Evolutionary conservation across 2,113 vertebrate species (phyloP), one percentile per base, ranked within the genome.

Genomic region (Narcine bancroftii): DNA sequence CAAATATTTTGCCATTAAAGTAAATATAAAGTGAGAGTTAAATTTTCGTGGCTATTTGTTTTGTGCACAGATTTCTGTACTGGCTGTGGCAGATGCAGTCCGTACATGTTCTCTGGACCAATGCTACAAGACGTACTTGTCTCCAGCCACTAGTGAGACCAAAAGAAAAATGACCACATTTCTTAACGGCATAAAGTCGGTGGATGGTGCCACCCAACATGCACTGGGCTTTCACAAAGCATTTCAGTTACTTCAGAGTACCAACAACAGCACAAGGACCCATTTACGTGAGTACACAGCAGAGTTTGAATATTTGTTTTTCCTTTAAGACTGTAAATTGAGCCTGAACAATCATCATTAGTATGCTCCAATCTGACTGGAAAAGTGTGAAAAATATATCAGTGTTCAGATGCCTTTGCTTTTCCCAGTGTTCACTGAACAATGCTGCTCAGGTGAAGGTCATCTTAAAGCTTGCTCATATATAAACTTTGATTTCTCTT

Each of bases 131-230:
- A 98, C 96, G 0, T 97, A 98, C 93, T 97, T 99, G 93, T 99
- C 99, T 92, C 99, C 99, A 6, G 98, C 98, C 95, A 99, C 99
- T 93, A 99, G 98, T 0, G 98, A 99, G 95, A 99, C 99, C 15
- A 99, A 99, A 94, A 97, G 98, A 95, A 98, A 99, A 94, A 99
- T 99, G 98, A 97, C 96, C 95, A 98, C 96, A 93, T 99, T 99
- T 69, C 97, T 99, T 91, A 96, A 95, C 93, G 96, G 96, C 65
- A 95, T 99, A 92, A 99, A 99, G 94, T 95, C 97, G 0, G 97
- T 97, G 0, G 98, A 99, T 94, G 96, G 96, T 92, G 95, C 97
- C 9, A 99, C 98, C 0, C 98, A 98, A 95, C 99, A 99, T 1
- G 96, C 99, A 0, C 93, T 96, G 17, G 98, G 98, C 3, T 99